Base-by-base conservation (phyloP, 2,797 vertebrate species). In the Catamblyrhynchus diadema region DNA sequence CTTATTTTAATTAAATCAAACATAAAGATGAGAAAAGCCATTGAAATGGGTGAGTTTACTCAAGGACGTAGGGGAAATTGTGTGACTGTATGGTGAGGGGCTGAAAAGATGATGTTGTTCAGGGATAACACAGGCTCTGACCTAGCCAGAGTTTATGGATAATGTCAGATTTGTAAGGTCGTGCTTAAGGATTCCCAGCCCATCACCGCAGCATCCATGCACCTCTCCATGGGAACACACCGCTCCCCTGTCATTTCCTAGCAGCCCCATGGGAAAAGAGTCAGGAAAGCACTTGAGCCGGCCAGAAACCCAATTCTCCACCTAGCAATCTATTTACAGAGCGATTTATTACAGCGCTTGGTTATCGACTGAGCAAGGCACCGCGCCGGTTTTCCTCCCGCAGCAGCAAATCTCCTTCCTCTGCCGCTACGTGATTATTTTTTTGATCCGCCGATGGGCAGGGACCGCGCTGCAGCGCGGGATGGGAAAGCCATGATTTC, bases 401-500 rank as follows among this genome's bases (percentile, higher is more conserved):
- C 8, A 60, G 64, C 65, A 86, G 85, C 30, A 4, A 65, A 51
- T 81, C 67, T 35, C 66, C 84, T 93, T 54, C 78, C 87, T 88
- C 41, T 16, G 61, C 77, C 44, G 14, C 85, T 93, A 86, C 59
- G 57, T 61, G 93, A 93, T 90, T 21, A 45, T 72, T 86, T 90
- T 90, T 69, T 67, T 62, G 80, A 50, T 67, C 59, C 5, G n/a
- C 66, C 32, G 24, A 75, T 77, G 90, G 94, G 69, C 78, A 94
- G 92, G 84, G 47, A 90, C 48, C 7, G 5, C 12, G 48, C 78
- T 74, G 92, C 90, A 73, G 91, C 45, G 8, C 80, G 80, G 57
- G 72, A 94, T 47, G 74, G 33, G 54, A 92, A 75, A 95, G 87
- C 89, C 91, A 65, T 17, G 71, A 70, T 94, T 92, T 88, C 84